Evolutionary conservation across 92 coral and sea anemone genomes (phyloP), one percentile per base, ranked within the genome.

Genomic region (Palythoa caribaeorum): DNA sequence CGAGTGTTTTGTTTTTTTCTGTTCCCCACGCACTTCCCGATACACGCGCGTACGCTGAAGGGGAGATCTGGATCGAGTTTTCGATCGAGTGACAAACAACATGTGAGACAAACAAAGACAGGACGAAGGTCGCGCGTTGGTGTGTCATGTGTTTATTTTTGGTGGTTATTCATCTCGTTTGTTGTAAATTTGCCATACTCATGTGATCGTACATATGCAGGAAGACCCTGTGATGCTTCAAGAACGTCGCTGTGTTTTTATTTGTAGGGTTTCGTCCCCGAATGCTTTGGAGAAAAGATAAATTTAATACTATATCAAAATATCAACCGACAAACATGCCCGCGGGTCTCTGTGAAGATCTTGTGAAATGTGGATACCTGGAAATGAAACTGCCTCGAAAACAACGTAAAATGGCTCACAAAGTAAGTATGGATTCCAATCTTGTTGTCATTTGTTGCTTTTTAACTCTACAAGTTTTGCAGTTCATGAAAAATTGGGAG

Each of bases 321-420:
- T 62, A 79, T 69, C 75, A 65, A 66, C 76, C n/a, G 76, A 81
- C 86, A 81, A 81, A 81, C 86, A 81, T 77, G 83, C 83, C 83
- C 39, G 47, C 36, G 48, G 86, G 86, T 81, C 73, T 81, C 1
- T 81, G 86, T 47, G 98, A 97, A 90, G 99, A 94, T 87, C 89
- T 97, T 17, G 99, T 97, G 38, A 97, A 97, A 84, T 97, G 99
- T 89, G 99, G 99, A 10, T 91, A 90, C 87, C 88, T 97, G 71
- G 99, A 97, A 74, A 88, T 97, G 94, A 97, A 97, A 73, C 89
- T 97, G 50, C 99, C 99, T n/a, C 92, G 99, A 72, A 95, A 95
- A 83, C 98, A 95, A 66, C 93, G 99, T 55, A 94, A 92, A 88
- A 83, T 97, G 70, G 76, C 97, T 47, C 98, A 97, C 52, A 97